phyloP scores from a whole-genome alignment of 2,797 vertebrate species.

The Yasuhikotakia modesta region DNA sequence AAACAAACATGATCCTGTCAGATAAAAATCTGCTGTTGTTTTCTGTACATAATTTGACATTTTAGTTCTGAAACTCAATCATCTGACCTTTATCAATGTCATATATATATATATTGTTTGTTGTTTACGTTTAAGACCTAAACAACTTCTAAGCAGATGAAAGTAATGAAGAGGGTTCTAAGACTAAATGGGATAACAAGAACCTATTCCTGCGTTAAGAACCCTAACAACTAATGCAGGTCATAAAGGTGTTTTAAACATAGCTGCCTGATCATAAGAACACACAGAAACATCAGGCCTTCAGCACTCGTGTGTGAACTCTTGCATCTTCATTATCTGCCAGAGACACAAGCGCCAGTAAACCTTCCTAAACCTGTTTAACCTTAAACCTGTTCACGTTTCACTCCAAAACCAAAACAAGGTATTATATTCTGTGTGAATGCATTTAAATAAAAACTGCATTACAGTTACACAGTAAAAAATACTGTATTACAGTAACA shows the following conservation, averaged over 20 bases:
- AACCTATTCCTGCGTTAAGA: background rate
- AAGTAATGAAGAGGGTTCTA: background rate
- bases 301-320: too few relatives aligned
- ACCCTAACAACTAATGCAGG: constrained; percentile 26
- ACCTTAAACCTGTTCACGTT: too few relatives aligned
- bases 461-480: constrained; percentile 2
- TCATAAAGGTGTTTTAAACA: constrained; percentile 63
- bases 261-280: constrained; percentile 79
- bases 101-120: too few relatives aligned
- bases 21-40: constrained; percentile 29
- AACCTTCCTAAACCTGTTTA: too few relatives aligned
- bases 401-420: constrained; percentile 15
- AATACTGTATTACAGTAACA: constrained; percentile 5
- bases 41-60: constrained; percentile 31
- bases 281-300: too few relatives aligned
- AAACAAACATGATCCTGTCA: constrained; percentile 7
- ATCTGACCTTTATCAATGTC: constrained; percentile 14
- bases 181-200: constrained; percentile 1
- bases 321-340: too few relatives aligned
- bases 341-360: too few relatives aligned
- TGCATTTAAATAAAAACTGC: background rate
- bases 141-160: background rate
- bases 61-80: background rate
- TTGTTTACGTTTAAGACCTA: constrained; percentile 7
- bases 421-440: background rate